These are phyloP conservation scores for Trichacis sp. DNA, from an alignment of 2,888 invertebrate genomes.

Conservation along the genomic window DNA sequence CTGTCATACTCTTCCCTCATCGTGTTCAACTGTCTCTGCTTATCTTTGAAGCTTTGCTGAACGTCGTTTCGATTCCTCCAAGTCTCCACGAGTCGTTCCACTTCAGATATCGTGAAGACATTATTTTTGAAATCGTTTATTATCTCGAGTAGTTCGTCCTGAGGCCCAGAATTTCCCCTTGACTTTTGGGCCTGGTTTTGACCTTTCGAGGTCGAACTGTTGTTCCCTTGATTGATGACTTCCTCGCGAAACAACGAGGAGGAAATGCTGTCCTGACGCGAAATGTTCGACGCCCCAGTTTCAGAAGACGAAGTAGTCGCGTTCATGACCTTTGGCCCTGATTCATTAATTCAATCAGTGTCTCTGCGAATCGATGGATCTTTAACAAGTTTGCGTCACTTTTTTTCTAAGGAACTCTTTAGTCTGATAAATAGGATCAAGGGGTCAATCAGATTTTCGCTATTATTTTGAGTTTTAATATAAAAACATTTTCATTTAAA, in stretches of 20 bases:
- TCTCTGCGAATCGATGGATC: neutral
- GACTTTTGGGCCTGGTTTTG: constrained; percentile 45
- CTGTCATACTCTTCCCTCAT: constrained; percentile 86
- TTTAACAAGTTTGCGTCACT: neutral
- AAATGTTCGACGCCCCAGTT: constrained; percentile 13
- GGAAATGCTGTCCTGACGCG: constrained; percentile 28
- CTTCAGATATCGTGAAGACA: constrained; percentile 86
- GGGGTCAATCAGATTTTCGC: too few relatives aligned
- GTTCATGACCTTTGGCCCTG: neutral
- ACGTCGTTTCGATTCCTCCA: constrained; percentile 91
- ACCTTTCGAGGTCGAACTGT: neutral
- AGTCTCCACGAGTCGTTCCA: constrained; percentile 86
- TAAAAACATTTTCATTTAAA: too few relatives aligned
- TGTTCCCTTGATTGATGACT: constrained; percentile 4
- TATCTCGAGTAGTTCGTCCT: constrained; percentile 87
- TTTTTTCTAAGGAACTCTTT: neutral
- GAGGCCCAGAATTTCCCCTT: constrained; percentile 58
- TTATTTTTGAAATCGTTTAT: constrained; percentile 92
- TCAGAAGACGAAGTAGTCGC: constrained; percentile 15
- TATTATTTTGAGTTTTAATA: too few relatives aligned
- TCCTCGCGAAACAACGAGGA: constrained; percentile 16
- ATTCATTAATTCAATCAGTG: constrained; percentile 2
- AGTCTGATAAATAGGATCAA: too few relatives aligned
- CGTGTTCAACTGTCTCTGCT: constrained; percentile 83
- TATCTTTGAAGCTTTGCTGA: constrained; percentile 86